Evolutionary conservation across 2,888 invertebrate genomes (phyloP), one percentile per base, ranked within the genome.

Genomic region (Escarpia spicata): DNA sequence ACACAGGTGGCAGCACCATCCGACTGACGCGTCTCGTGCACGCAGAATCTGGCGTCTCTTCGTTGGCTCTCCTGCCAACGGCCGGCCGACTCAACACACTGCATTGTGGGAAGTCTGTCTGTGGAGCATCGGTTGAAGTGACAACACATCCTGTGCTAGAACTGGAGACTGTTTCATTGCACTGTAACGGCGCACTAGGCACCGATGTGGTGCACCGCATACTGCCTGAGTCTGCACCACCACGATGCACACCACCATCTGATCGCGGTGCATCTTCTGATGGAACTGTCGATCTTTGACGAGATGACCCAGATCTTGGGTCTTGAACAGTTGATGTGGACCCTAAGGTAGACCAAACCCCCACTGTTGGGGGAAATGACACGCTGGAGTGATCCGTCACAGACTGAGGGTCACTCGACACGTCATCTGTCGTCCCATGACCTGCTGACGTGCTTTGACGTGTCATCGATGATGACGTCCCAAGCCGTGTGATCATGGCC

Each of bases 31-130:
- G 75, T 75, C 75, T 75, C n/a, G 26, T 75, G 75, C 75, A 26
- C 19, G 75, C 75, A 2, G 52, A 52, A 0, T 52, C 52, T 52
- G 52, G 9, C 75, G 75, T 3, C 75, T 19, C n/a, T n/a, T 75
- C 75, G 75, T 75, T 26, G 15, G 75, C 19, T 6, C n/a, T 75
- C 75, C 75, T 6, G 75, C 75, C 75, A 75, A 6, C 26, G 26
- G 75, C 75, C 19, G 75, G 75, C 19, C 75, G 75, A 75, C 75
- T 75, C 26, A 26, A 26, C 19, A 75, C 75, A 26, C 19, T 75
- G 75, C 75, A 75, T n/a, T 75, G 75, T 75, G 75, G 75, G 75
- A 75, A 75, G 75, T 75, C 75, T 75, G 75, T 75, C n/a, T 75
- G 75, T 26, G n/a, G 75, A 75, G 75, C 3, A 26, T 75, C 26